Evolutionary conservation across 2,888 invertebrate genomes (phyloP).

Genomic region (Bhutanitis thaidina): DNA sequence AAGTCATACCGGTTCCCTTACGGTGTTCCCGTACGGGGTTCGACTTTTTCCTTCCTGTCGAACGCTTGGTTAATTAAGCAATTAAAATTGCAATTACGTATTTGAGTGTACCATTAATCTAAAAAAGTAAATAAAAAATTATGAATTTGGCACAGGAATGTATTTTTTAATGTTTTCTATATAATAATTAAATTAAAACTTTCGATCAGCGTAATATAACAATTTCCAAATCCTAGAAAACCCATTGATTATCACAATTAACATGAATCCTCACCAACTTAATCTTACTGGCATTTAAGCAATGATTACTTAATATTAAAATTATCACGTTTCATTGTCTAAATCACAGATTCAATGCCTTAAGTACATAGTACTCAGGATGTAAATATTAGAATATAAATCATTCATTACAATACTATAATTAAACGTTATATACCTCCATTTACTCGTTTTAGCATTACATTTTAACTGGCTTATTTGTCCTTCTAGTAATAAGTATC

Average conservation of each 20-base stretch:
- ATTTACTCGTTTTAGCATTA: neutral
- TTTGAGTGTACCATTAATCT: too few relatives aligned
- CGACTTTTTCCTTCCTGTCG: too few relatives aligned
- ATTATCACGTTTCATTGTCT: conserved; percentile 16
- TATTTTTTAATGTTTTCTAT: conserved; percentile 6
- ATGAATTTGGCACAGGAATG: conserved; percentile 7
- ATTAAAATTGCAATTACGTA: too few relatives aligned
- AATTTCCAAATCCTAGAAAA: conserved; percentile 2
- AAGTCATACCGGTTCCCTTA: too few relatives aligned
- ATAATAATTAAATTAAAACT: neutral
- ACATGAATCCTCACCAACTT: conserved; percentile 14
- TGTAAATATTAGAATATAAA: conserved; percentile 20
- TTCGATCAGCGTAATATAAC: neutral
- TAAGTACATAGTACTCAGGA: conserved; percentile 31
- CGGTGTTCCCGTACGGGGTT: too few relatives aligned
- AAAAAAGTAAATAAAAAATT: neutral
- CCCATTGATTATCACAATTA: neutral
- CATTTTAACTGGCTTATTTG: conserved; percentile 11
- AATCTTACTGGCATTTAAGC: conserved; percentile 11
- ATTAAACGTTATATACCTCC: neutral
- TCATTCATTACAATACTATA: conserved; percentile 2
- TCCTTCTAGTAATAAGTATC: neutral
- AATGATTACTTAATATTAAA: conserved; percentile 8
- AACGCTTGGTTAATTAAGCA: too few relatives aligned
- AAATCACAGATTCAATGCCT: conserved; percentile 22